Evolutionary conservation across 37 sponge, comb jelly and placozoan species (phyloP).

Genomic region (Dysidea cf. avara): DNA sequence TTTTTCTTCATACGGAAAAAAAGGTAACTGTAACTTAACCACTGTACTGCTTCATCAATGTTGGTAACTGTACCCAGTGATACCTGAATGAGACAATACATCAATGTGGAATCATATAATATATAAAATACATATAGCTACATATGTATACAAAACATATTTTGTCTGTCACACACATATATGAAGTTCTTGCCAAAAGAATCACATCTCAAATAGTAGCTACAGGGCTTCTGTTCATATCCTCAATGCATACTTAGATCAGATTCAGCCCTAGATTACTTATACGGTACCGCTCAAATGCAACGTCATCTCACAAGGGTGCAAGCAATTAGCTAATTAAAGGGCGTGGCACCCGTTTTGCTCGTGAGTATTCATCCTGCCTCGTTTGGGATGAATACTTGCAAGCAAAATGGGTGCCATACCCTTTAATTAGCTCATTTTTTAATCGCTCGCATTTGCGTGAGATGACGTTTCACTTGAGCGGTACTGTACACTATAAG

Average conservation of each 20-base stretch:
- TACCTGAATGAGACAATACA: slow-evolving; percentile 44
- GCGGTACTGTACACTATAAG: neutral
- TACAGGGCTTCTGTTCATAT: neutral
- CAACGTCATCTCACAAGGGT: no score
- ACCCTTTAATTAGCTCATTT: no score
- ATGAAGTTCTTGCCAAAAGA: neutral
- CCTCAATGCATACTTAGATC: neutral
- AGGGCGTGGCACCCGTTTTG: no score
- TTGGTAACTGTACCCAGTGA: slow-evolving; percentile 84
- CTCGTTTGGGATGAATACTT: no score
- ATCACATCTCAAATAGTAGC: no score
- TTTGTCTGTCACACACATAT: slow-evolving; percentile 13
- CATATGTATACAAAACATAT: neutral
- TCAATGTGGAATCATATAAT: neutral
- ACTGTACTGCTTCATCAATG: slow-evolving; percentile 91
- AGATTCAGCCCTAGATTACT: neutral
- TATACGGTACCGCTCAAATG: neutral
- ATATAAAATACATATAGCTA: slow-evolving; percentile 15
- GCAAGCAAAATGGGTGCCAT: no score
- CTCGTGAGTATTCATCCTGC: no score
- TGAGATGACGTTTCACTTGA: neutral
- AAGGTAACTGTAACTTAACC: slow-evolving; percentile 95
- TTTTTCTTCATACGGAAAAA: slow-evolving; percentile 78
- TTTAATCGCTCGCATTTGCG: no score
- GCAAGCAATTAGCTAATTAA: no score